These are phyloP conservation scores for Crepidodera aurea DNA, from an alignment of 2,888 invertebrate genomes.

Conservation along the genomic window DNA sequence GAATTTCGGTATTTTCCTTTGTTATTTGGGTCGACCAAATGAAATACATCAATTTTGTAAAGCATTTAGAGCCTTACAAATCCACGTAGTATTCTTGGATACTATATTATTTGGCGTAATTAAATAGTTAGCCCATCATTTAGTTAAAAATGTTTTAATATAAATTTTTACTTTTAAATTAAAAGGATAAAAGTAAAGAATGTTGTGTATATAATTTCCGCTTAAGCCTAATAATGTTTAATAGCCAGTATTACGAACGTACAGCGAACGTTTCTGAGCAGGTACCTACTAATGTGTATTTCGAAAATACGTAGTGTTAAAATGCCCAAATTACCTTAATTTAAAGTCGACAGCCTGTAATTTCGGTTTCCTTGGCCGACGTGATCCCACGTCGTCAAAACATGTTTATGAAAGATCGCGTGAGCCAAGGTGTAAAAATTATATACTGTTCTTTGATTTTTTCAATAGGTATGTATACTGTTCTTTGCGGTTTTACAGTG, in stretches of 20 bases:
- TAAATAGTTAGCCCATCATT: too few relatives aligned
- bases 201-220: conserved; percentile 25
- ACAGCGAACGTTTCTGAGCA: conserved; percentile 45
- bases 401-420: conserved; percentile 51
- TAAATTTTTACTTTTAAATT: too few relatives aligned
- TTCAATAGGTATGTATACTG: not conserved
- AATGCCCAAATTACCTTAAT: conserved; percentile 60
- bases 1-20: too few relatives aligned
- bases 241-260: conserved; percentile 35
- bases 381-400: conserved; percentile 46
- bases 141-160: too few relatives aligned
- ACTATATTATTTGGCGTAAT: too few relatives aligned
- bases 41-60: too few relatives aligned
- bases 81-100: too few relatives aligned
- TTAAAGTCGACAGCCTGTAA: conserved; percentile 59
- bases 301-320: conserved; percentile 58
- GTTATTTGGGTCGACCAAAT: too few relatives aligned
- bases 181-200: not conserved
- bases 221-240: conserved; percentile 32
- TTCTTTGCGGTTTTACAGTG: conserved; percentile 1
- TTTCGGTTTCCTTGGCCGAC: conserved; percentile 58
- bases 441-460: conserved; percentile 42
- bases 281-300: conserved; percentile 52
- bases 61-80: too few relatives aligned
- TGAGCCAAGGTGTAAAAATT: conserved; percentile 58